Percentiles rank a stretch among this genome's conserved stretches.
Conservation (phyloP, 2,797 vertebrate genomes). For the Nannoperca australis region DNA sequence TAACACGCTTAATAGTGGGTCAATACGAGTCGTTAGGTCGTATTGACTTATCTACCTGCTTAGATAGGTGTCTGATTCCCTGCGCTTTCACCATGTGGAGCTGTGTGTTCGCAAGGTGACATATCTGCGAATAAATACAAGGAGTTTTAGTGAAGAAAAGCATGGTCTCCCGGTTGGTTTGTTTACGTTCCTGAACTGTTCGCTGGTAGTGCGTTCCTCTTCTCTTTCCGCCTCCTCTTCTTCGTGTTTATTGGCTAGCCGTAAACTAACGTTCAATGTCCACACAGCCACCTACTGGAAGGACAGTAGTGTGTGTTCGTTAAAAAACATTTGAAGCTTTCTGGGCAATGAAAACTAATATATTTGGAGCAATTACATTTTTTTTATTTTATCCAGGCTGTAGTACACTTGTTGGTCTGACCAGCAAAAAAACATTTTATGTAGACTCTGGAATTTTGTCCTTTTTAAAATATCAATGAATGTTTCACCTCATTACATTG, state of each 20-base stretch:
- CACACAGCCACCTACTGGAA: not conserved
- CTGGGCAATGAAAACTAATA: not conserved
- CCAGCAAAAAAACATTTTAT: not conserved
- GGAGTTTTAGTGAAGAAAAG: not conserved
- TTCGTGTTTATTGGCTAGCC: not conserved
- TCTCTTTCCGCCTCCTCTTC: not conserved
- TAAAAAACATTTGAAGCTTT: not conserved
- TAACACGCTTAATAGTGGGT: not conserved
- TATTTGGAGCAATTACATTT: not conserved
- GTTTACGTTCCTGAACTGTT: not conserved
- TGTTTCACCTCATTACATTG: too few species aligned
- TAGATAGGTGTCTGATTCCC: not conserved
- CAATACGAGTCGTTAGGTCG: rapidly evolving
- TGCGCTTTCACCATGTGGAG: not conserved
- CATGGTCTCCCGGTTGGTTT: not conserved
- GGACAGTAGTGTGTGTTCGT: not conserved
- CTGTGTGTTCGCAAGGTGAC: not conserved
- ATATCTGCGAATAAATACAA: not conserved
- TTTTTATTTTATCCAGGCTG: not conserved
- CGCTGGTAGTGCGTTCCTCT: not conserved
- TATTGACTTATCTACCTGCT: constrained; percentile 25
- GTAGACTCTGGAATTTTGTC: too few species aligned
- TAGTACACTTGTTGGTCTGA: not conserved
- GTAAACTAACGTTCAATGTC: not conserved
- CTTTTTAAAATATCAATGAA: too few species aligned